Base-by-base conservation (phyloP, 2,113 vertebrate species). In the Geococcyx californianus region DNA sequence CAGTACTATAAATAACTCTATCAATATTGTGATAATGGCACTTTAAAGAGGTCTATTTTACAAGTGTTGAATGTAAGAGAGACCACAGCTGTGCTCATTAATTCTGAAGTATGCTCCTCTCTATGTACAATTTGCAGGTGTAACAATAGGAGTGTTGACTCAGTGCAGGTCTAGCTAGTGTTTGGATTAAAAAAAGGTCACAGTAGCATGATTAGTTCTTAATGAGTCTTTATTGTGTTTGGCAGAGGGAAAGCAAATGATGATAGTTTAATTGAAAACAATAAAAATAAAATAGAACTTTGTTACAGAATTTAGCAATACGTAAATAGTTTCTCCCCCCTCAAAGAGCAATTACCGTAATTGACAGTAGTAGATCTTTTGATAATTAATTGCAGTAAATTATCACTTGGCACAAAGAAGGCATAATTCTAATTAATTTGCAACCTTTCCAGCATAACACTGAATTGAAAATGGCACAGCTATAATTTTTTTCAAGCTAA, bases 1-100 rank as follows among this genome's bases (percentile, higher is more conserved):
- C 97, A 84, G 93, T 96, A 96, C 98, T 98, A 98, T 98, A 98
- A 98, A 98, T 98, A 98, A 98, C 98, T 98, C 98, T 98, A 98
- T 98, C 98, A 98, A 98, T 98, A 98, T 98, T 98, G 98, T 98
- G 98, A 98, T 98, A 98, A 98, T 98, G 98, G 97, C 97, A 97
- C 97, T 98, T 98, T 98, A 98, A 98, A 98, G 98, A 98, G 98
- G 97, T 97, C 97, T 98, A 94, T 98, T 98, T 98, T 97, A 98
- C 97, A 98, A 98, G 98, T 96, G 97, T 97, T 97, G 96, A 96
- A 97, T 97, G 84, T 97, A 97, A 95, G 97, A 98, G 98, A 97
- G 98, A 97, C 98, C 94, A 96, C 98, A 98, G 98, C 98, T 98
- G 98, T 90, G 94, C 98, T 98, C 98, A 98, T 98, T 98, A 98